Conservation (phyloP, 2,113 vertebrate species). For the Menura novaehollandiae region DNA sequence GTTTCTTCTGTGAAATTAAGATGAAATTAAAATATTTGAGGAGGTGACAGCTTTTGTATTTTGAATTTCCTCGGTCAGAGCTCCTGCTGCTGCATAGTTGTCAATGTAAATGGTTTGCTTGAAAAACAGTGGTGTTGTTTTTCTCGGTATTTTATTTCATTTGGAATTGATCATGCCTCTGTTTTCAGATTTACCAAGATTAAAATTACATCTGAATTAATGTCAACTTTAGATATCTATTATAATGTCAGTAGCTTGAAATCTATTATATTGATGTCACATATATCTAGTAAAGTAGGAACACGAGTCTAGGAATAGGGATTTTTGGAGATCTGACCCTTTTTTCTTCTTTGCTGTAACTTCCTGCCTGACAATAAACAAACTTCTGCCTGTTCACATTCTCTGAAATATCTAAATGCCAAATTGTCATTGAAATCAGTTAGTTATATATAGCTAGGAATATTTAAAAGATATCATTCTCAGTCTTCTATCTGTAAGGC, state of each 20-base stretch:
- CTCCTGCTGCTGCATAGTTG: neutral
- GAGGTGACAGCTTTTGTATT: slow-evolving; percentile 1
- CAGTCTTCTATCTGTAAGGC: neutral
- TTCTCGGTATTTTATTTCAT: neutral
- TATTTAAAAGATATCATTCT: neutral
- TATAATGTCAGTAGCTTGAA: neutral
- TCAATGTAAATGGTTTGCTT: neutral
- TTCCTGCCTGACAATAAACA: neutral
- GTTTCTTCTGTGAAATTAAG: neutral
- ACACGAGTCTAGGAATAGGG: neutral
- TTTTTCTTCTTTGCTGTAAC: neutral
- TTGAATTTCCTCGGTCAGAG: neutral
- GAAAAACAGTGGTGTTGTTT: neutral
- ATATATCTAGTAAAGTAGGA: neutral
- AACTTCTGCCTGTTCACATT: neutral
- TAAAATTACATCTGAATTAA: slow-evolving; percentile 25
- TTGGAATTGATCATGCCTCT: neutral
- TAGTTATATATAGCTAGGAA: neutral
- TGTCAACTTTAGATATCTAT: neutral
- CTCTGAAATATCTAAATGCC: neutral
- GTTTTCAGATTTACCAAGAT: slow-evolving; percentile 1
- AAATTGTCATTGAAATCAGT: neutral
- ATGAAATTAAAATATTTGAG: neutral
- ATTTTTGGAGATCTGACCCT: neutral
- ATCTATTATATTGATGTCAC: neutral